Evolutionary conservation across 1,140 invertebrate genomes (phyloP).

Genomic region (Neodiprion virginianus): DNA sequence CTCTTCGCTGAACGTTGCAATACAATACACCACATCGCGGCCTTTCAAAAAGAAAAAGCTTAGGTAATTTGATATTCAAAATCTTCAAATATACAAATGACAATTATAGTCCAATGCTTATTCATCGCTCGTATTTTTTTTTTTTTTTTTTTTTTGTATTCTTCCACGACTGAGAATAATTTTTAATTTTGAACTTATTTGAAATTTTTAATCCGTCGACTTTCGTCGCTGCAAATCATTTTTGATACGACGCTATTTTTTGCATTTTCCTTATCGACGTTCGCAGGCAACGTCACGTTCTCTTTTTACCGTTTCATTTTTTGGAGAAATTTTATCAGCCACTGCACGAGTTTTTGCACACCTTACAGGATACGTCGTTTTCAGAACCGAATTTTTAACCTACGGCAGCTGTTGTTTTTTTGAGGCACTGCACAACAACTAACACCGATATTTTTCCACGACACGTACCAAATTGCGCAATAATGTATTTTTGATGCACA

Average conservation of each 20-base stretch:
- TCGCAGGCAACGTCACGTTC: too few species aligned
- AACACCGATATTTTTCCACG: neutral
- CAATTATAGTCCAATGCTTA: neutral
- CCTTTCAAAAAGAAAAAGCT: neutral
- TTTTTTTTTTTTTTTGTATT: neutral
- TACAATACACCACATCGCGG: slow-evolving; percentile 5
- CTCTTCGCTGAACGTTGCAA: neutral
- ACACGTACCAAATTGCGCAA: neutral
- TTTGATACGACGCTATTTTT: too few species aligned
- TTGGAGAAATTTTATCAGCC: too few species aligned
- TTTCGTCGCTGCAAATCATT: too few species aligned
- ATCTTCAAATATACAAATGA: neutral
- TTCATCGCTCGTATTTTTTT: neutral
- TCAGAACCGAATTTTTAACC: neutral
- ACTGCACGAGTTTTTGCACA: neutral
- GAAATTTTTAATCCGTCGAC: too few species aligned
- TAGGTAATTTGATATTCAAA: neutral
- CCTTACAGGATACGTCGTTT: neutral
- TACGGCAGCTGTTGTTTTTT: neutral
- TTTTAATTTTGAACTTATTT: too few species aligned
- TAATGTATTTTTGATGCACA: slow-evolving; percentile 5
- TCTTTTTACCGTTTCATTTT: too few species aligned
- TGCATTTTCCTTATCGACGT: too few species aligned
- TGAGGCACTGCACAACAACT: neutral
- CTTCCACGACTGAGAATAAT: neutral